Conservation (phyloP, 2,888 invertebrate genomes). For the Chaitophorus viminalis region DNA sequence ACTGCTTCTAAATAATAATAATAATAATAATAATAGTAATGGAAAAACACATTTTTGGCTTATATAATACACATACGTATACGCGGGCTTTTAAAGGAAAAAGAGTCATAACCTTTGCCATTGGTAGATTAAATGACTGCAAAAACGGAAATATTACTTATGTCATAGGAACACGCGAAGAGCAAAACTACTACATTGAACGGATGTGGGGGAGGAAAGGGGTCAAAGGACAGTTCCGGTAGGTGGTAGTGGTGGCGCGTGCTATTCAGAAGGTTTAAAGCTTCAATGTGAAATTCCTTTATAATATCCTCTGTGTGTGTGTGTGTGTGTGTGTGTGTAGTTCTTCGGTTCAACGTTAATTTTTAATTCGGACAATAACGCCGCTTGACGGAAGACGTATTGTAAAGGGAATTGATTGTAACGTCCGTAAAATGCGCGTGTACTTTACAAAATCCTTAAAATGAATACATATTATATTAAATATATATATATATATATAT, state of each 20-base stretch:
- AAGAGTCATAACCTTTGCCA: constrained; percentile 32
- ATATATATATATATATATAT: neutral
- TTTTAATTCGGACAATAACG: constrained; percentile 26
- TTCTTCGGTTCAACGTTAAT: neutral
- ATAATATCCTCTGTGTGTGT: neutral
- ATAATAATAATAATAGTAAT: constrained; percentile 26
- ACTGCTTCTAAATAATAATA: constrained; percentile 27
- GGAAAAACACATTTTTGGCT: constrained; percentile 25
- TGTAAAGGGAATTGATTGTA: constrained; percentile 26
- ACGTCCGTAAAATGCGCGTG: neutral
- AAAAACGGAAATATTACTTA: constrained; percentile 29
- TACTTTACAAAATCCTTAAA: neutral
- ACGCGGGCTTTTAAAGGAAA: constrained; percentile 22
- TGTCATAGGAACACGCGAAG: constrained; percentile 19
- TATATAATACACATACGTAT: constrained; percentile 13
- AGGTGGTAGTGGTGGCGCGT: neutral
- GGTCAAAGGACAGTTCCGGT: neutral
- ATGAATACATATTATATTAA: neutral
- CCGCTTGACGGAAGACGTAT: neutral
- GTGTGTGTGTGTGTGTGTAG: neutral
- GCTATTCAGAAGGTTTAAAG: neutral
- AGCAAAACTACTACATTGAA: constrained; percentile 2
- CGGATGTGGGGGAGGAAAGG: neutral
- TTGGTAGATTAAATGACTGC: constrained; percentile 35
- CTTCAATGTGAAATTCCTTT: neutral